Evolutionary conservation across 1,140 invertebrate species (phyloP), one percentile per base, ranked within the genome.

Genomic region (Mya arenaria): DNA sequence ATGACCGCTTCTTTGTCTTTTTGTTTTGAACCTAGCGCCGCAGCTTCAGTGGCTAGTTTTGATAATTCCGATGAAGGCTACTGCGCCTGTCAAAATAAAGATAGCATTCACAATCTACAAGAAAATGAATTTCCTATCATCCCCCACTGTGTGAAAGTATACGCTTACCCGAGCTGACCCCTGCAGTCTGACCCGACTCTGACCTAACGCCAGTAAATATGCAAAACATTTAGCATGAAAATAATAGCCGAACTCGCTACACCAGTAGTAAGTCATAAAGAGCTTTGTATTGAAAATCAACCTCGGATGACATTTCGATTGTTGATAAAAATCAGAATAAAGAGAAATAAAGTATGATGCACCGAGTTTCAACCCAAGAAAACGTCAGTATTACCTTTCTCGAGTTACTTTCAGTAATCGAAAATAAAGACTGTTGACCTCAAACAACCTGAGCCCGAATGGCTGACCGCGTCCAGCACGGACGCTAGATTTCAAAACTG

Each of bases 231-330:
- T 30, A 75, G 52, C 56, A 75, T 19, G 25, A 62, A 41, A 36
- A 75, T 75, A 75, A 75, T 75, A 39, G 73, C 36, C 60, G 23
- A 56, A 41, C 62, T 75, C 73, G 41, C 39, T 10, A n/a, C 48
- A 44, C 25, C 32, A 8, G 48, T 17, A 52, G 73, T 75, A 75
- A 62, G 73, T 75, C 73, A 75, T 75, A 75, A 75, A 75, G 55
- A 48, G 63, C 36, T 41, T 37, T 75, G 62, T 60, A 75, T 41
- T 75, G 55, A 48, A 63, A 75, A 60, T 48, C 48, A 63, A 25
- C 34, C 60, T 75, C 63, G 36, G 48, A 75, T 75, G 73, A 75
- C 73, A 75, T 75, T 75, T 75, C 73, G 58, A 75, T 75, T 75
- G 73, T 75, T 60, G 73, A 75, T 75, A 75, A 63, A 44, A 48